These are phyloP conservation scores for Phalanger gymnotis DNA, from an alignment of 2,797 vertebrate genomes.

Conservation along the genomic window DNA sequence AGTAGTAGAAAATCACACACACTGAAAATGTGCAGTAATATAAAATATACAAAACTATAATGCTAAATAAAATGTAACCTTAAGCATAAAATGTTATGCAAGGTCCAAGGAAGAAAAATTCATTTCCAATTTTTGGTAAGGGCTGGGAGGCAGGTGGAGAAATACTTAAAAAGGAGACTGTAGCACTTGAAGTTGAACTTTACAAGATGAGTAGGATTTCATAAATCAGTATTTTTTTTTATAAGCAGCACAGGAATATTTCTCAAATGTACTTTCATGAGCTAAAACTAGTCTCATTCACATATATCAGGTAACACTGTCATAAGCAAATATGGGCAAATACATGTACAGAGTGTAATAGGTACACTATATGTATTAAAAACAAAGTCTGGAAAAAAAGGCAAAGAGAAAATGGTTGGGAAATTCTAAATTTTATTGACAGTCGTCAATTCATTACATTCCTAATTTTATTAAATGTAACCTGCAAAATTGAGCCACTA, in stretches of 20 bases:
- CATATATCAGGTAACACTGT: background rate
- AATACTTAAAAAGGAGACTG: background rate
- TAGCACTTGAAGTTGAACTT: background rate
- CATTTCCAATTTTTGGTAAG: background rate
- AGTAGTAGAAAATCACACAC: background rate
- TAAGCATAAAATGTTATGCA: background rate
- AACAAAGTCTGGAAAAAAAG: background rate
- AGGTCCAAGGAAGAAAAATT: background rate
- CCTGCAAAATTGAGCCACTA: background rate
- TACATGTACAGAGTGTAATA: background rate
- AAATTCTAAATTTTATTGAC: background rate
- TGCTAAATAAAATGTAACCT: background rate
- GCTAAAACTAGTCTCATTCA: background rate
- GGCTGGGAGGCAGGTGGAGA: background rate
- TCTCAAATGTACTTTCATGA: background rate
- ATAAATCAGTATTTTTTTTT: background rate
- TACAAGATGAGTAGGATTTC: background rate
- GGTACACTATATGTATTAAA: background rate
- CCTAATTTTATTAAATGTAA: conserved; percentile 6
- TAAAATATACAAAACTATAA: background rate
- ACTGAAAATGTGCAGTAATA: background rate
- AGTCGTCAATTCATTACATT: background rate
- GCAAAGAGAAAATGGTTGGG: background rate
- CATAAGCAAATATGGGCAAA: background rate
- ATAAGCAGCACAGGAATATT: background rate